A percentile compares a stretch with the other conserved stretches of the same genome.
phyloP scores from a whole-genome alignment of 2,888 invertebrate genomes.

The Mechanitis messenoides region DNA sequence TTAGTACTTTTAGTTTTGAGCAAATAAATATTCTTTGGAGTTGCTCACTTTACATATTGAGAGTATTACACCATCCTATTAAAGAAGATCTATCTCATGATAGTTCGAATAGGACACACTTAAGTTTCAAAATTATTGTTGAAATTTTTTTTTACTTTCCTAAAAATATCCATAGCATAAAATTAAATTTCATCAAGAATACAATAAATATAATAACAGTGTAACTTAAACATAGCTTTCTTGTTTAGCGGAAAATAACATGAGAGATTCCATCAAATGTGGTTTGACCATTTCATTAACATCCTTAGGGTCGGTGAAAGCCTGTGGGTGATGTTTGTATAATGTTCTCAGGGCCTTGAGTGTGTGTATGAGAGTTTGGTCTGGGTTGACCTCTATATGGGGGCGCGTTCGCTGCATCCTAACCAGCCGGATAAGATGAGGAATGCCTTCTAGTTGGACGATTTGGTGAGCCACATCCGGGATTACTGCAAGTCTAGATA shows the following conservation, averaged over 20 bases:
- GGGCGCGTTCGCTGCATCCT: constrained; percentile 68
- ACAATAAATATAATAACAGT: not conserved
- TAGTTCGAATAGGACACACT: not conserved
- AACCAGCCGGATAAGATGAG: constrained; percentile 81
- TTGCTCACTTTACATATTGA: constrained; percentile 3
- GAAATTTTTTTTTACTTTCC: too few relatives aligned
- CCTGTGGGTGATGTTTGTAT: constrained; percentile 63
- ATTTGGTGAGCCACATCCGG: constrained; percentile 82
- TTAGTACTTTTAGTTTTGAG: constrained; percentile 5
- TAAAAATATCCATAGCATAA: too few relatives aligned
- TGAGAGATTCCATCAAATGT: constrained; percentile 85
- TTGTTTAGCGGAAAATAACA: constrained; percentile 85
- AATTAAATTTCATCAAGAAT: too few relatives aligned
- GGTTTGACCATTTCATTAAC: constrained; percentile 85
- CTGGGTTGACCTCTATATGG: constrained; percentile 55
- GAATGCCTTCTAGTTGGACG: constrained; percentile 81
- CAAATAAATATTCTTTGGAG: constrained; percentile 18
- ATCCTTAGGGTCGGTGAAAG: constrained; percentile 72
- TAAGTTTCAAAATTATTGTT: too few relatives aligned
- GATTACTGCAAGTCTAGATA: constrained; percentile 79
- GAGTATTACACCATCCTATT: not conserved
- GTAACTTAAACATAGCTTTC: constrained; percentile 83
- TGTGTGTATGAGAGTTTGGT: constrained; percentile 67
- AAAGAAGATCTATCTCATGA: not conserved
- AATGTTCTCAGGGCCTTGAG: constrained; percentile 66